Base-by-base conservation (phyloP, 2,888 invertebrate species). In the Ephialtes manifestator region DNA sequence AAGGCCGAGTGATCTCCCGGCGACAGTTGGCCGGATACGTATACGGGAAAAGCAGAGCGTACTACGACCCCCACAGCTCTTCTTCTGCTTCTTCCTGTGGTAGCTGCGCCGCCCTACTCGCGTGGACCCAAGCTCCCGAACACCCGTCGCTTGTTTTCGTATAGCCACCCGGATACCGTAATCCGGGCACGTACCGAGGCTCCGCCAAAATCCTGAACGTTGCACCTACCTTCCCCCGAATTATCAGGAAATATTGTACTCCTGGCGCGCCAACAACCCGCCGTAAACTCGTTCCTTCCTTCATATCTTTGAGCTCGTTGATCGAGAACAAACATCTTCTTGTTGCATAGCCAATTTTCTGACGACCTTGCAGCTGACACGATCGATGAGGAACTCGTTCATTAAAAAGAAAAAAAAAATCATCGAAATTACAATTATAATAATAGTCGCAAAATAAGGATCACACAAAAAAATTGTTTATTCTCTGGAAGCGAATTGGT, bases 11-110 rank as follows among this genome's bases (percentile, higher is more conserved):
- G 72, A 80, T 76, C 84, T 85, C 79, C 48, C 86, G 88, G 92
- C 93, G 92, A 93, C 93, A 93, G 93, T 93, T 93, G 93, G 93
- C 67, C 89, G 90, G 92, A 91, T 92, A 91, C 91, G 91, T 60
- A 46, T 46, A 65, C 31, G 67, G 55, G 43, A 74, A 46, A 46
- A 80, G 28, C 79, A 18, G 58, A 28, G 58, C 18, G 74, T 58
- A 60, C 68, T 39, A 51, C 70, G 71, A 77, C 53, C 79, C 55
- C 75, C n/a, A 46, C 74, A 60, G 79, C 35, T 70, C 65, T 72
- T 84, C 81, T 72, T 71, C 81, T 24, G 63, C 68, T 35, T 46
- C 68, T 70, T 74, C 75, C 35, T 31, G 28, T 63, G 39, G 48
- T 48, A 20, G 24, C 46, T 8, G 39, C 18, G 55, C 8, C 58